A percentile compares a stretch with the other conserved stretches of the same genome.
These are phyloP conservation scores for Sebastes vulpes DNA, from an alignment of 2,797 vertebrate species.

Conservation along the genomic window DNA sequence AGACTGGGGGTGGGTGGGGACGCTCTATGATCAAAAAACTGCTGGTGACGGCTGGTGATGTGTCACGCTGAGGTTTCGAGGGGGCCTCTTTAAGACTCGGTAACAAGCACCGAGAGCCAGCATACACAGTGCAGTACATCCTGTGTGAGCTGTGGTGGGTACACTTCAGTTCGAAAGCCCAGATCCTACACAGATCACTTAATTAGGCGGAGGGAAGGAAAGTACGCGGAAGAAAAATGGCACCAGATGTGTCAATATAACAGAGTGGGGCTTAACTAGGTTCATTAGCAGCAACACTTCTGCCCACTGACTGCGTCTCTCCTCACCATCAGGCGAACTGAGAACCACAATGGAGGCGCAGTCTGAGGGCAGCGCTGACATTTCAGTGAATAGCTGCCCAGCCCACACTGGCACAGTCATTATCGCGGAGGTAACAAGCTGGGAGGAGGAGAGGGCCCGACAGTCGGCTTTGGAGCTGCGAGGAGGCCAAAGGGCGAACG, in stretches of 20 bases:
- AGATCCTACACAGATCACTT: constrained; percentile 9
- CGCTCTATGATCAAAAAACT: not conserved
- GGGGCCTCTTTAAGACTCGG: not conserved
- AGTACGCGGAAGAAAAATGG: constrained; percentile 11
- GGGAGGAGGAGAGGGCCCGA: constrained; percentile 2
- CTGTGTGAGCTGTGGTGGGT: not conserved
- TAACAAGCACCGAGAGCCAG: not conserved
- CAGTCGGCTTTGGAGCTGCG: not conserved
- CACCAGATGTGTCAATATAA: constrained; percentile 48
- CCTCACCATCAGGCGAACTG: constrained; percentile 7
- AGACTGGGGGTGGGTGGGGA: not conserved
- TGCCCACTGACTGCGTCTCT: constrained; percentile 24
- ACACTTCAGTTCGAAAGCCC: not conserved
- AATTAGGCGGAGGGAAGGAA: constrained; percentile 2
- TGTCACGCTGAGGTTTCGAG: not conserved
- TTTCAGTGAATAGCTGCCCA: constrained; percentile 33
- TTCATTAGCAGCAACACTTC: constrained; percentile 29
- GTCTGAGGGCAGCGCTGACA: constrained; percentile 37
- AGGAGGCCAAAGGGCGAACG: not conserved
- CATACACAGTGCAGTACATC: not conserved
- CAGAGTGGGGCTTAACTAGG: constrained; percentile 12
- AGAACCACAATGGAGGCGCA: constrained; percentile 38
- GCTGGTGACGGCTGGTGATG: not conserved
- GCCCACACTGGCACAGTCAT: constrained; percentile 41
- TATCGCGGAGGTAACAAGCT: constrained; percentile 9